Evolutionary conservation across 2,888 invertebrate genomes (phyloP).

Genomic region (Lycophotia porphyrea): DNA sequence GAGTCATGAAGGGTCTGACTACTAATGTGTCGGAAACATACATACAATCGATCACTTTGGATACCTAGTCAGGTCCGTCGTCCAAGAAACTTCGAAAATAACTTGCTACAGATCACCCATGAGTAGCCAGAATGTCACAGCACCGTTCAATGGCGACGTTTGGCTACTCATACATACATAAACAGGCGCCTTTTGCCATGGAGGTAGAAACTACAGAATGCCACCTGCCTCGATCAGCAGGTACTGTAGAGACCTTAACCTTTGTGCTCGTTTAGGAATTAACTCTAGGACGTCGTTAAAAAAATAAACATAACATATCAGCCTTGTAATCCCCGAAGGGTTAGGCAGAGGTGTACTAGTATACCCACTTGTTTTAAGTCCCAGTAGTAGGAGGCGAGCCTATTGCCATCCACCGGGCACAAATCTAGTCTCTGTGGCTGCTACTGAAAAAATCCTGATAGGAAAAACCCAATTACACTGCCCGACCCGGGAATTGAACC

Average conservation of each 20-base stretch:
- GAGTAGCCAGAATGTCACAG: background rate
- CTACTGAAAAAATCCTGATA: no score
- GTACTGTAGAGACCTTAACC: background rate
- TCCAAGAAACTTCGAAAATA: background rate
- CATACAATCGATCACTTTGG: constrained; percentile 16
- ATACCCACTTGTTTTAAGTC: no score
- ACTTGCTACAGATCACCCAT: background rate
- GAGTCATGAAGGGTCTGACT: constrained; percentile 19
- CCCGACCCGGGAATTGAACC: no score
- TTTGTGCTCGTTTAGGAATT: background rate
- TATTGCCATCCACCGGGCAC: no score
- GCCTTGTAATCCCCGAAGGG: no score
- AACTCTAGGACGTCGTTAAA: background rate
- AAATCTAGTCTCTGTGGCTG: no score
- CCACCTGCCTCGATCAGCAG: background rate
- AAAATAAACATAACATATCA: background rate
- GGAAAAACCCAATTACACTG: no score
- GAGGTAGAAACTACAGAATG: background rate
- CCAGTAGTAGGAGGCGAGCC: no score
- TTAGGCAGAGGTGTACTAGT: no score
- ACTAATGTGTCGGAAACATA: constrained; percentile 5
- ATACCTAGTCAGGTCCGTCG: background rate
- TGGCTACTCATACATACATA: background rate
- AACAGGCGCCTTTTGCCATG: background rate
- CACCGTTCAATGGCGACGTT: background rate